A percentile compares a stretch with the other conserved stretches of the same genome.
Conservation (phyloP, 2,888 invertebrate genomes). For the Melanostoma scalare region DNA sequence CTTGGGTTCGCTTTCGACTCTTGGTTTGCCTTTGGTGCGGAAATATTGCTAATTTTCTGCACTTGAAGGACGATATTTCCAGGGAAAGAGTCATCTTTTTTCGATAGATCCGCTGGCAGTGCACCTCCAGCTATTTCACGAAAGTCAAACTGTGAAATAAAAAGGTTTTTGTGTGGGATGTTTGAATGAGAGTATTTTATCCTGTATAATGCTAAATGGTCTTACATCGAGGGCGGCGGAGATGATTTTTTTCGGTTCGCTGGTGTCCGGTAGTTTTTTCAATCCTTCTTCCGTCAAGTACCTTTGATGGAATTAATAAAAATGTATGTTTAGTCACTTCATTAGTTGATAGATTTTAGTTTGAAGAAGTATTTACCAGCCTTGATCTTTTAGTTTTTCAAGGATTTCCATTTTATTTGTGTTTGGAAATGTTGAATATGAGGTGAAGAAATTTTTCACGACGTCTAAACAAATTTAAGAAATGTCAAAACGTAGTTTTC, state of each 20-base stretch:
- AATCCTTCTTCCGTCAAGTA: conserved; percentile 88
- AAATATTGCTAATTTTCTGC: conserved; percentile 92
- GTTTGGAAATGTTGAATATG: conserved; percentile 40
- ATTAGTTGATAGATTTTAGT: conserved; percentile 9
- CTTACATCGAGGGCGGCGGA: conserved; percentile 89
- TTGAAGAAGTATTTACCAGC: conserved; percentile 84
- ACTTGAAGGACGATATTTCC: conserved; percentile 91
- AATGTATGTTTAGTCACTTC: neutral
- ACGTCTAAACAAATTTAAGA: conserved; percentile 65
- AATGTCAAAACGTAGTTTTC: conserved; percentile 55
- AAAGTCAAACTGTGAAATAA: conserved; percentile 84
- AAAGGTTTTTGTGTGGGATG: neutral
- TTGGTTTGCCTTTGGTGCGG: conserved; percentile 95
- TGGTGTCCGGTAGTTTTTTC: conserved; percentile 86
- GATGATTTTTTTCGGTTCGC: conserved; percentile 85
- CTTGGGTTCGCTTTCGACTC: conserved; percentile 91
- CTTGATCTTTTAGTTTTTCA: conserved; percentile 86
- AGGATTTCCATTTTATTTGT: conserved; percentile 83
- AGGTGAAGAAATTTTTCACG: conserved; percentile 63
- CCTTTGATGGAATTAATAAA: conserved; percentile 82
- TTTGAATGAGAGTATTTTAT: conserved; percentile 8
- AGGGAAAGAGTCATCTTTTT: conserved; percentile 83
- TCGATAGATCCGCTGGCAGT: conserved; percentile 87
- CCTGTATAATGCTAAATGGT: neutral
- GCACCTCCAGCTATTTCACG: conserved; percentile 91